These are phyloP conservation scores for Junco hyemalis DNA, from an alignment of 2,113 vertebrate genomes.

Conservation along the genomic window DNA sequence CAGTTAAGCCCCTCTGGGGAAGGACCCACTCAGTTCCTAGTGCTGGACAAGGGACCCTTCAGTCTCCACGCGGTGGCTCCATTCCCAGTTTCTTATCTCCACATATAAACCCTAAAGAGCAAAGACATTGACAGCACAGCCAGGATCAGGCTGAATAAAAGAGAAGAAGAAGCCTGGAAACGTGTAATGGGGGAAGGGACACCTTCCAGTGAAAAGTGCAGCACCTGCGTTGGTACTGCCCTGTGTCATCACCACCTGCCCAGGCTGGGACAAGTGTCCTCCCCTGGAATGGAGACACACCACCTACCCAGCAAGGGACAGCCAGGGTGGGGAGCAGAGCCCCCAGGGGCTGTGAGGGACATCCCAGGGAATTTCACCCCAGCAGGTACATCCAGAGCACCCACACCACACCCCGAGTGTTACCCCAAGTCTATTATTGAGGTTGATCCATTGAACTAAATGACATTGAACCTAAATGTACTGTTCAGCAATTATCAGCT, in stretches of 20 bases:
- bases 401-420: no score
- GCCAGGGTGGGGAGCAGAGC: background rate
- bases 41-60: background rate
- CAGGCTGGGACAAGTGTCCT: background rate
- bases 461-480: background rate
- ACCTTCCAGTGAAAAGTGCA: background rate
- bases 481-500: background rate
- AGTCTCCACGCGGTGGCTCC: background rate
- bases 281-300: background rate
- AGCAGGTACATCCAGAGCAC: background rate
- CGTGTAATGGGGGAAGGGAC: background rate
- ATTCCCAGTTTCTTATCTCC: background rate
- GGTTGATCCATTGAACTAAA: background rate
- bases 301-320: background rate
- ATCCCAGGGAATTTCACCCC: background rate
- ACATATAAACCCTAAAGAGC: background rate
- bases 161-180: background rate
- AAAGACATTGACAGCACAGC: background rate
- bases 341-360: fast-evolving
- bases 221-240: fast-evolving
- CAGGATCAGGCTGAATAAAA: background rate
- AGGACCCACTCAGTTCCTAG: fast-evolving
- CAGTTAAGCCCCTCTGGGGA: background rate
- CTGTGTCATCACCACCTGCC: background rate
- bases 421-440: background rate